Base-by-base conservation (phyloP, 2,888 invertebrate genomes). In the Scotopteryx bipunctaria region DNA sequence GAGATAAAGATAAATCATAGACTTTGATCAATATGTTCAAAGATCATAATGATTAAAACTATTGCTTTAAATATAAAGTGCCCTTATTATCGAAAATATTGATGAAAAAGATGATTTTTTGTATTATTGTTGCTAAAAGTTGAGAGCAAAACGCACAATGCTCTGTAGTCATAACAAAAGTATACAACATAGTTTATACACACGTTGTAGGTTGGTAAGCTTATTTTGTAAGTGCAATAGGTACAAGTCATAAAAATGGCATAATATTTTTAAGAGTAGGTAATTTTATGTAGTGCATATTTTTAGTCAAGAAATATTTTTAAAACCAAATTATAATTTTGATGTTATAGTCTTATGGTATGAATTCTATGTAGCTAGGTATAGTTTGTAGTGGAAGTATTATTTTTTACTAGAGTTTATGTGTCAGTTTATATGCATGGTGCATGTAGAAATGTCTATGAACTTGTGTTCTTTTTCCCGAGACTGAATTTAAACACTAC, bases 211-310 rank as follows among this genome's bases (percentile, higher is more conserved):
- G 41, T 57, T 49, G 38, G 54, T 74, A 69, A 57, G 37, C 19
- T 60, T 67, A 67, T 55, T 19, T 33, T 66, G 25, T 81, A 80
- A 78, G 76, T 78, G 76, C 76, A 74, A 78, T 82, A 83, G 81
- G 86, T 86, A 86, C 84, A 86, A 86, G 81, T 80, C 72, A 72
- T 70, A 65, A 62, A 66, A 66, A 71, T 76, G 76, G 76, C 81
- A 76, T 78, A 76, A 74, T 72, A 72, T 67, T 59, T 58, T 54
- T 66, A 63, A 61, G 60, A 56, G 35, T 59, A 48, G n/a, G n/a
- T n/a, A n/a, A n/a, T n/a, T n/a, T n/a, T n/a, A 44, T 57, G 37
- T 59, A 63, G 57, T 58, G 46, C 57, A 61, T 57, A 51, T 46
- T 37, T 65, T 66, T 60, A 58, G 67, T 64, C 63, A 40, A 51